Conservation (phyloP, 2,113 vertebrate species). For the Anas platyrhynchos region DNA sequence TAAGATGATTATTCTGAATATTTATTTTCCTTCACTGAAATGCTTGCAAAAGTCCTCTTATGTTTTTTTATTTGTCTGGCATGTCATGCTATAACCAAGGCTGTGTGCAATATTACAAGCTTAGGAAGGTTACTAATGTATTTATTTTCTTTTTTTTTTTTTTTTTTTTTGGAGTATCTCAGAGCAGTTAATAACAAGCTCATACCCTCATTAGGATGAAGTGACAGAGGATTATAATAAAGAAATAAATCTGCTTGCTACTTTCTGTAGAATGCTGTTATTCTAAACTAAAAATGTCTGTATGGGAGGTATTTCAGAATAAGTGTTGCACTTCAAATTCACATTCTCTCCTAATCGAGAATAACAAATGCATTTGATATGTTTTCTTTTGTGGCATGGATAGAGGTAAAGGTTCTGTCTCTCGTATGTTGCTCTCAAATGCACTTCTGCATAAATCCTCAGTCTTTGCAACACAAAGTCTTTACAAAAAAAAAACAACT, state of each 20-base stretch:
- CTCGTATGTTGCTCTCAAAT: neutral
- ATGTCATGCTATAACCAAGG: neutral
- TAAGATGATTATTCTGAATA: neutral
- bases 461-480: neutral
- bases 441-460: neutral
- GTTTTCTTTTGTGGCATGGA: neutral
- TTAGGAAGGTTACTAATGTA: neutral
- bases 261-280: neutral
- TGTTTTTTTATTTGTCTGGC: neutral
- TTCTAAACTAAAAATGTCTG: neutral
- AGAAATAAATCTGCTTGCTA: neutral
- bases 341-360: neutral
- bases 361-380: neutral
- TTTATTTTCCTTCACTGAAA: neutral
- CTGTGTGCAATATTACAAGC: neutral
- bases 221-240: neutral
- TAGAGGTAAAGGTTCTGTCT: neutral
- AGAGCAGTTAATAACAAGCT: neutral
- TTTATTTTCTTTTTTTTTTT: neutral
- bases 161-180: neutral
- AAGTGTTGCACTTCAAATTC: neutral
- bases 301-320: neutral
- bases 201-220: neutral
- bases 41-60: neutral
- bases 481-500: neutral